A percentile compares a stretch with the other conserved stretches of the same genome.
These are phyloP conservation scores for Tachypleus tridentatus DNA, from an alignment of 1,140 invertebrate genomes.

Conservation along the genomic window DNA sequence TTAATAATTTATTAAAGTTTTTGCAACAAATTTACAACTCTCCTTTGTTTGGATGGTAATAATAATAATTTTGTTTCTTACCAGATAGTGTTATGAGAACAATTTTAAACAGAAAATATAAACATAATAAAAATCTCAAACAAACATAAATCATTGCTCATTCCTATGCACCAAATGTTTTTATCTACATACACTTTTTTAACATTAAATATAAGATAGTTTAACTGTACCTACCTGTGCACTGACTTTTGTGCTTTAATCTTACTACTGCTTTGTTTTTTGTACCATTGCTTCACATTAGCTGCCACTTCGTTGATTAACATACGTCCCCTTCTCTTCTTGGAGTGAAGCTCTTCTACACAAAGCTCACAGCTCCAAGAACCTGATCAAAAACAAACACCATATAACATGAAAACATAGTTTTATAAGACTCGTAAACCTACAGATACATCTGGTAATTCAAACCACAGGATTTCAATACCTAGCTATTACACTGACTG, in stretches of 20 bases:
- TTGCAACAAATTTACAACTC: too few relatives aligned
- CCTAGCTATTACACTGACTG: not conserved
- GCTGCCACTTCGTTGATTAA: slow-evolving; percentile 10
- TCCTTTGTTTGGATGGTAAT: too few relatives aligned
- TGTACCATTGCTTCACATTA: slow-evolving; percentile 19
- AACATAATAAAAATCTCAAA: not conserved
- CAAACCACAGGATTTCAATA: not conserved
- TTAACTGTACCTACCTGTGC: not conserved
- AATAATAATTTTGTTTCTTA: not conserved
- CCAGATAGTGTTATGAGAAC: not conserved
- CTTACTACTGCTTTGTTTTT: slow-evolving; percentile 23
- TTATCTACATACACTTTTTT: not conserved
- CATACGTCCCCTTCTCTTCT: not conserved
- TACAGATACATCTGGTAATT: not conserved
- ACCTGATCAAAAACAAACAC: not conserved
- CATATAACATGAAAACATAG: not conserved
- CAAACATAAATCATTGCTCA: not conserved
- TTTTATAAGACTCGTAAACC: not conserved
- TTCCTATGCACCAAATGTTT: not conserved
- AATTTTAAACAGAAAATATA: not conserved
- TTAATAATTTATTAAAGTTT: too few relatives aligned
- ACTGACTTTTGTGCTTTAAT: slow-evolving; percentile 32
- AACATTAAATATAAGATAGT: not conserved
- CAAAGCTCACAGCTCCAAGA: not conserved
- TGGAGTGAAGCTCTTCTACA: not conserved